Percentiles rank a stretch among this genome's conserved stretches.
Evolutionary conservation across 2,888 invertebrate species (phyloP).

Genomic region (Dichetophora obliterata): DNA sequence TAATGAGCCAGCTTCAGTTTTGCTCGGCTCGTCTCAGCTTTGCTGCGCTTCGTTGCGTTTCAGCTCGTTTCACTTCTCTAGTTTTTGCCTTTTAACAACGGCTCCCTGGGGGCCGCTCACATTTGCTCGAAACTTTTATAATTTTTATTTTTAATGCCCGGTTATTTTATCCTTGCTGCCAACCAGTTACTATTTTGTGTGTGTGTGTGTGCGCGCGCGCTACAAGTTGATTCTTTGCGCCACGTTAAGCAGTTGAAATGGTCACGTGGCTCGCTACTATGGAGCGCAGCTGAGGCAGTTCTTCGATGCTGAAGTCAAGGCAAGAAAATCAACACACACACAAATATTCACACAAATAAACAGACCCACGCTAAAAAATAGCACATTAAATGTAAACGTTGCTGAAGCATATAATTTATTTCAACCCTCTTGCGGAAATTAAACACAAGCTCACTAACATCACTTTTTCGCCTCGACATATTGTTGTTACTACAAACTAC

Average conservation of each 20-base stretch:
- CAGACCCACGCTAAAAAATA: neutral
- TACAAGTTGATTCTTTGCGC: constrained; percentile 39
- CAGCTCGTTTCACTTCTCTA: neutral
- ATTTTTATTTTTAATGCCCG: constrained; percentile 1
- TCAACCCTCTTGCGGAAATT: neutral
- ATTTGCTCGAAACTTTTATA: neutral
- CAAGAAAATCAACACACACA: neutral
- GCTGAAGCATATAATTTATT: constrained; percentile 28
- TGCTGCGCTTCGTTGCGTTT: neutral
- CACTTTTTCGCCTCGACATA: neutral
- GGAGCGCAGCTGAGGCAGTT: neutral
- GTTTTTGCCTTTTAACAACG: constrained; percentile 55
- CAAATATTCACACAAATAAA: neutral
- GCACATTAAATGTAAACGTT: neutral
- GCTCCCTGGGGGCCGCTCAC: constrained; percentile 59
- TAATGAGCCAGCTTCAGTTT: neutral
- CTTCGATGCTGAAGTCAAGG: neutral
- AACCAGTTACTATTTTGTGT: constrained; percentile 7
- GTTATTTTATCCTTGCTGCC: neutral
- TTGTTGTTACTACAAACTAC: neutral
- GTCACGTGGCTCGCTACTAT: constrained; percentile 29
- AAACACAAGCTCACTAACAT: neutral
- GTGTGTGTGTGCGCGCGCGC: neutral
- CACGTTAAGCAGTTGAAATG: constrained; percentile 41
- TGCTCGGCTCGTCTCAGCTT: neutral